phyloP scores from a whole-genome alignment of 2,797 vertebrate species.

The Carduelis carduelis region DNA sequence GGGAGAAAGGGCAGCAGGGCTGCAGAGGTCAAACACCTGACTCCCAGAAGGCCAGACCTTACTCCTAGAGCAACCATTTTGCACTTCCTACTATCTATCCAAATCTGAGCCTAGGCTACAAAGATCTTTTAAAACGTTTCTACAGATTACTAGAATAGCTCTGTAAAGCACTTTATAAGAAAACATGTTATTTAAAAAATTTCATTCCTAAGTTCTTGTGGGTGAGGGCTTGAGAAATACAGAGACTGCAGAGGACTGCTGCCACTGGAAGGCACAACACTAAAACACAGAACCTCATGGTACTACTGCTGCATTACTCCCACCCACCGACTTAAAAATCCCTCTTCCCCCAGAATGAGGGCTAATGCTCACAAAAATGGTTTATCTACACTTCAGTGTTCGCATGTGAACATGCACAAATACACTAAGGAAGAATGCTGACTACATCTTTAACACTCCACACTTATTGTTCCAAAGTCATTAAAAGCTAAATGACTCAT shows the following conservation, averaged over 20 bases:
- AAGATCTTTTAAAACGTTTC: neutral
- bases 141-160: neutral
- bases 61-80: fast-evolving
- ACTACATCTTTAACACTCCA: neutral
- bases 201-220: neutral
- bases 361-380: neutral
- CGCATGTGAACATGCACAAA: fast-evolving
- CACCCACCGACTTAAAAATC: neutral
- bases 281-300: fast-evolving
- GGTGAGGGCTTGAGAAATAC: neutral
- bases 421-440: neutral
- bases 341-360: neutral
- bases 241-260: neutral
- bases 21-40: fast-evolving
- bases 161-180: neutral
- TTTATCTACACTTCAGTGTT: neutral
- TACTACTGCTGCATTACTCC: neutral
- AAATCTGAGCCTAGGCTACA: neutral
- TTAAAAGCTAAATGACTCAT: neutral
- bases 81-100: fast-evolving
- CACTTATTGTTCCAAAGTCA: fast-evolving
- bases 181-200: fast-evolving
- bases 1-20: fast-evolving
- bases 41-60: fast-evolving
- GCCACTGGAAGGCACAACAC: neutral